phyloP scores from a whole-genome alignment of 2,113 vertebrate genomes.

The Zootoca vivipara region DNA sequence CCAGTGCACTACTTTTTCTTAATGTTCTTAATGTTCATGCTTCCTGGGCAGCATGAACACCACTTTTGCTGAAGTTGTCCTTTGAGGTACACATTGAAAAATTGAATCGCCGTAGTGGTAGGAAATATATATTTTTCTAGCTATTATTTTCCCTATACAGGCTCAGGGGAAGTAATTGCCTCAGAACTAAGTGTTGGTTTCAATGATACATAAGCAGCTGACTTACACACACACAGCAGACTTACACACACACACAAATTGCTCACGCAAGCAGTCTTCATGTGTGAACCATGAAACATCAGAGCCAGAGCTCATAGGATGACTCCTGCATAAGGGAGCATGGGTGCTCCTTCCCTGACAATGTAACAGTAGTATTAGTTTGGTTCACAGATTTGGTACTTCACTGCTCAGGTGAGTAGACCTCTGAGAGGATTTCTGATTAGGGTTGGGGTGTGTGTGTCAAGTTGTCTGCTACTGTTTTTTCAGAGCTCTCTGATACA shows the following conservation, averaged over 20 bases:
- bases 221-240: not conserved
- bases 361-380: not conserved
- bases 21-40: too few relatives aligned
- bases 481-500: not conserved
- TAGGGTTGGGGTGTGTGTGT: not conserved
- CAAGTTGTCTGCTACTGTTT: not conserved
- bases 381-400: not conserved
- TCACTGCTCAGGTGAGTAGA: not conserved
- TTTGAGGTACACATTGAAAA: too few relatives aligned
- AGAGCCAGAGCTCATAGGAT: not conserved
- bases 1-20: not conserved
- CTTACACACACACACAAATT: too few relatives aligned
- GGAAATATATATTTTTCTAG: not conserved
- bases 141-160: not conserved
- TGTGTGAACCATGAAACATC: not conserved
- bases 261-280: not conserved
- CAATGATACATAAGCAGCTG: not conserved
- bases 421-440: not conserved
- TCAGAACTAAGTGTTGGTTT: not conserved
- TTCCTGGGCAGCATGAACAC: not conserved
- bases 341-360: too few relatives aligned
- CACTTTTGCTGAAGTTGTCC: not conserved
- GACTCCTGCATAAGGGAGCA: too few relatives aligned
- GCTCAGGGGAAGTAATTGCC: not conserved
- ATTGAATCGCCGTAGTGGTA: not conserved